These are phyloP conservation scores for Drosophila simulans DNA, from an alignment of 1,140 invertebrate genomes.

Conservation along the genomic window DNA sequence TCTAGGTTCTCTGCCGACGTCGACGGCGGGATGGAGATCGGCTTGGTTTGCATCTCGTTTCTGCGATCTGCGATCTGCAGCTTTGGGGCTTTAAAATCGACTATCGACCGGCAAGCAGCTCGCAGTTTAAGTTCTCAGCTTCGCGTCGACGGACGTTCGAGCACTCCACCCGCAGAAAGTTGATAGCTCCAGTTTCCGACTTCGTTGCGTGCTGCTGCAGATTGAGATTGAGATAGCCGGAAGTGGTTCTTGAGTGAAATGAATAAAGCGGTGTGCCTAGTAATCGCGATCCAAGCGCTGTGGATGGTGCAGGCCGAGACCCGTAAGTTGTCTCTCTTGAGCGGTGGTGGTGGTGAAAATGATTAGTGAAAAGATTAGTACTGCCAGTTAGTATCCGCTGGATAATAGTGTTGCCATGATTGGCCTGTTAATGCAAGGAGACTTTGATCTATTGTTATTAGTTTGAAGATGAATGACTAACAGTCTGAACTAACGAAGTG, in stretches of 20 bases:
- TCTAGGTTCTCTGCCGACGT: constrained; percentile 37
- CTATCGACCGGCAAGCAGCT: constrained; percentile 29
- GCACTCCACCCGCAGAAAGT: constrained; percentile 13
- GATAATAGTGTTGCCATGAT: neutral
- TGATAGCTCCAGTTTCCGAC: constrained; percentile 1
- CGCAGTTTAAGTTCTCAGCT: constrained; percentile 72
- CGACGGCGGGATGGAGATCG: constrained; percentile 21
- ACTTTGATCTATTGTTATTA: no score
- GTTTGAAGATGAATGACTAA: no score
- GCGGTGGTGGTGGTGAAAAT: neutral
- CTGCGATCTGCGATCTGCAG: constrained; percentile 15
- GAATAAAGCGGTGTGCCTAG: constrained; percentile 51
- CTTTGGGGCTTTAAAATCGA: constrained; percentile 65
- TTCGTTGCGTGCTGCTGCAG: constrained; percentile 2
- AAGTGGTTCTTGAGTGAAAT: constrained; percentile 28
- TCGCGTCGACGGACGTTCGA: constrained; percentile 50
- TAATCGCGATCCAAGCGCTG: constrained; percentile 44
- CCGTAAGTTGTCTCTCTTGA: constrained; percentile 51
- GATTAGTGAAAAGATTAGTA: no score
- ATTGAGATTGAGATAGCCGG: neutral
- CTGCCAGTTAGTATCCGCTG: no score
- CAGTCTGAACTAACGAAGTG: no score
- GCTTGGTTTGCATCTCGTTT: constrained; percentile 43
- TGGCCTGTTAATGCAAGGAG: no score
- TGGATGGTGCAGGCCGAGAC: constrained; percentile 46